phyloP scores from a whole-genome alignment of 2,888 invertebrate genomes.

The Luperina nickerlii region DNA sequence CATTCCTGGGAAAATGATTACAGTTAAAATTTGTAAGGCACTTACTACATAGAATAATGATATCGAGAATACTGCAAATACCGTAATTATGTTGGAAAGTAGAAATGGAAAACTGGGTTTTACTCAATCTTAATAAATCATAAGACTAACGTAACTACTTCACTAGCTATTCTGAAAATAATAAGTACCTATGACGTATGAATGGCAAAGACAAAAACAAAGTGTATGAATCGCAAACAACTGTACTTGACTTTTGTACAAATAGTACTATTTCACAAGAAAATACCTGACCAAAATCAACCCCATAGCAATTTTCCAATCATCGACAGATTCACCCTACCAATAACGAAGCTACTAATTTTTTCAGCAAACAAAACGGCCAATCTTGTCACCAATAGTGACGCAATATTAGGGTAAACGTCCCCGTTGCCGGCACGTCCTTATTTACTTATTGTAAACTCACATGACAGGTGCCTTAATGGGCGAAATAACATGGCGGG shows the following conservation, averaged over 20 bases:
- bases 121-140: not conserved
- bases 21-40: not conserved
- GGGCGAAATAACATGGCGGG: conserved; percentile 89
- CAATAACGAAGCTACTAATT: conserved; percentile 78
- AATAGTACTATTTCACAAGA: not conserved
- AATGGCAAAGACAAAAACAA: not conserved
- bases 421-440: conserved; percentile 79
- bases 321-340: conserved; percentile 56
- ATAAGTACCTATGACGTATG: not conserved
- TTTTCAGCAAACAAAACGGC: conserved; percentile 83
- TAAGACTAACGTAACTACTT: not conserved
- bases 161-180: not conserved
- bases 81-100: not conserved
- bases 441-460: conserved; percentile 91
- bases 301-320: conserved; percentile 55
- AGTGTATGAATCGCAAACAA: not conserved
- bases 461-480: conserved; percentile 90
- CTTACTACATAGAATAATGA: not conserved
- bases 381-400: conserved; percentile 85
- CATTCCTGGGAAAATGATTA: not conserved
- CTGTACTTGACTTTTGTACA: too few species aligned
- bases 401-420: conserved; percentile 86
- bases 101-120: not conserved
- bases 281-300: conserved; percentile 12
- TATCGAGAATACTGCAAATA: not conserved